Percentiles rank a stretch among this genome's conserved stretches.
Evolutionary conservation across 2,113 vertebrate species (phyloP).

Genomic region (Mormoops blainvillei): DNA sequence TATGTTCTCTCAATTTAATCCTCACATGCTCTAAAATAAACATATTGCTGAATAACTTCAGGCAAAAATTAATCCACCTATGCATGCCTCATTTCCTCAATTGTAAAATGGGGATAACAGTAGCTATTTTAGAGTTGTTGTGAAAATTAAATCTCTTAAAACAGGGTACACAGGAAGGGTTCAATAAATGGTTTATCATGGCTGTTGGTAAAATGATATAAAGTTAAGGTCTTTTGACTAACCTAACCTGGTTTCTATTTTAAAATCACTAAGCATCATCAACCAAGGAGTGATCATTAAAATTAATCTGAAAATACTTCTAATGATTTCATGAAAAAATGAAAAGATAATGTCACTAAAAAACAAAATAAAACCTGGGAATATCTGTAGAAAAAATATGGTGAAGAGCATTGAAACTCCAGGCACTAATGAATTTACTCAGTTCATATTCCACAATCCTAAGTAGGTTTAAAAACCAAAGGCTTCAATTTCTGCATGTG

Average conservation of each 20-base stretch:
- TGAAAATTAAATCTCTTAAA: conserved; percentile 18
- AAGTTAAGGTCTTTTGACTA: conserved; percentile 33
- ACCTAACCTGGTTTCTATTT: conserved; percentile 15
- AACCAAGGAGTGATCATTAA: conserved; percentile 1
- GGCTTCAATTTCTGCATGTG: not conserved
- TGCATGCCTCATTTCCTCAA: conserved; percentile 39
- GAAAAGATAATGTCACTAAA: not conserved
- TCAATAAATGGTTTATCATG: not conserved
- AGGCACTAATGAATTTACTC: not conserved
- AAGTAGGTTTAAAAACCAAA: conserved; percentile 32
- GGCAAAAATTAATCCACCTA: not conserved
- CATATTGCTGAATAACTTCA: not conserved
- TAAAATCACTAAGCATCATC: conserved; percentile 33
- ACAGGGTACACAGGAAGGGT: not conserved
- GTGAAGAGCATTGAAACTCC: not conserved
- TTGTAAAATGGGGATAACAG: conserved; percentile 27
- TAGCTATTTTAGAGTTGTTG: not conserved
- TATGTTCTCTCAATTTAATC: not conserved
- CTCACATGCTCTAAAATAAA: not conserved
- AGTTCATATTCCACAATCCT: not conserved
- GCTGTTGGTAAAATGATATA: not conserved
- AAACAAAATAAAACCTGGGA: not conserved
- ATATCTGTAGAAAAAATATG: not conserved
- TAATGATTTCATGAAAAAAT: not conserved
- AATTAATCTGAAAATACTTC: conserved; percentile 39